Base-by-base conservation (phyloP, 1,140 invertebrate species). In the Ptiloglossa arizonensis region DNA sequence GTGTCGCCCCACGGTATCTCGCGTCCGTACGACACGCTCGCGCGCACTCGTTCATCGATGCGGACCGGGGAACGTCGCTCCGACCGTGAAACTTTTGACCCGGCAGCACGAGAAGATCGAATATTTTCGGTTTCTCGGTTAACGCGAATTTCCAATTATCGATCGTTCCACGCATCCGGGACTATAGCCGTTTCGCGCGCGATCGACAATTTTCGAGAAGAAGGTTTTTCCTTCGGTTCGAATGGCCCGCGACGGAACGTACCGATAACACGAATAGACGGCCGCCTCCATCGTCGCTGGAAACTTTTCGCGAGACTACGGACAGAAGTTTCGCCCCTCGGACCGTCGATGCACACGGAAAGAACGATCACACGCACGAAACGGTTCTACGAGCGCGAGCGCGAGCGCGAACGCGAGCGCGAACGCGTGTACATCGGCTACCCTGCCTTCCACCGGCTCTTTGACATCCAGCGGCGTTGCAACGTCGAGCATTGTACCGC, bases 1-100 rank as follows among this genome's bases (percentile, higher is more conserved):
- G 81, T 87, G 87, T 89, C 84, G 83, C 69, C 59, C 62, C 70
- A 64, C 70, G 67, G 69, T 79, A 67, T 73, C 79, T 81, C 79
- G 63, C 73, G 66, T 22, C 50, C 63, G 41, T 72, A 56, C 71
- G 29, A 60, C 3, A 46, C 64, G 52, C 67, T 56, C 50, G 44
- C 62, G 38, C 48, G 62, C 54, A 9, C 41, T 44, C 48, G 76
- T 29, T 56, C 38, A 59, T 56, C 17, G 52, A 46, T 41, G 46
- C 60, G 38, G 66, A 50, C 56, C 29, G 15, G 19, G 32, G 24
- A 24, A 79, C 24, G 60, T 41, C n/a, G 74, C 38, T 9, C 22
- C 29, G 29, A 29, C 19, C 15, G 29, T 19, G 52, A 79, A 79
- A 56, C 19, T 74, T 56, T 22, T 46, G 35, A 57, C 71, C 19